A percentile compares a stretch with the other conserved stretches of the same genome.
Evolutionary conservation across 2,113 vertebrate genomes (phyloP).

Genomic region (Thomomys bottae): DNA sequence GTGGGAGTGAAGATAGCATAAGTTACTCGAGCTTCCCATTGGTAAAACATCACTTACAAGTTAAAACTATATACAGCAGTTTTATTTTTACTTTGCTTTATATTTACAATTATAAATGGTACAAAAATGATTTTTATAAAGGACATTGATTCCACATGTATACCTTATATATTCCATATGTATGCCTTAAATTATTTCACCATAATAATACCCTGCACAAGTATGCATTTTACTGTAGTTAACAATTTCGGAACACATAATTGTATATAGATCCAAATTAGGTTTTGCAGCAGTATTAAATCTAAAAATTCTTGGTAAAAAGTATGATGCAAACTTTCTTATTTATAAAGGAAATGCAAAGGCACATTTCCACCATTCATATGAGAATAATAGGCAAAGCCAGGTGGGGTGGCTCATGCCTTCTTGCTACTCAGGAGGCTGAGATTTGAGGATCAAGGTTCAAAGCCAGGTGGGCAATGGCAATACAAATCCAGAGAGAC

Average conservation of each 20-base stretch:
- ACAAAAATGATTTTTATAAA: conserved; percentile 18
- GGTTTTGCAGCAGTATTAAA: background rate
- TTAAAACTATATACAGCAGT: background rate
- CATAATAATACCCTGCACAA: background rate
- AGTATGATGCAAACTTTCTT: background rate
- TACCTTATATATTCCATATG: background rate
- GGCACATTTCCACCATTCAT: background rate
- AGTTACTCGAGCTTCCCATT: background rate
- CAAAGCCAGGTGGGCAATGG: too few relatives aligned
- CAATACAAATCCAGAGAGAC: too few relatives aligned
- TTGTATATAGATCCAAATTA: background rate
- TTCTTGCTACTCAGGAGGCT: too few relatives aligned
- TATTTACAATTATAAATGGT: background rate
- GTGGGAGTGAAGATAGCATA: fast-evolving
- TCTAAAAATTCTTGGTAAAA: background rate
- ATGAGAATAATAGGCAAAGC: too few relatives aligned
- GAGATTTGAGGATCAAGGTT: too few relatives aligned
- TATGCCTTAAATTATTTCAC: conserved; percentile 8
- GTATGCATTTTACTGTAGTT: background rate
- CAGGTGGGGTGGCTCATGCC: too few relatives aligned
- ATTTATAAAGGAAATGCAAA: conserved; percentile 10
- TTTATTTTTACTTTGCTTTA: background rate
- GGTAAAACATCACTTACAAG: conserved; percentile 23
- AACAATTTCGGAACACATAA: conserved; percentile 8
- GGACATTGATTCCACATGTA: background rate